A percentile compares a stretch with the other conserved stretches of the same genome.
phyloP scores from a whole-genome alignment of 2,888 invertebrate genomes.

The Entomobrya proxima region DNA sequence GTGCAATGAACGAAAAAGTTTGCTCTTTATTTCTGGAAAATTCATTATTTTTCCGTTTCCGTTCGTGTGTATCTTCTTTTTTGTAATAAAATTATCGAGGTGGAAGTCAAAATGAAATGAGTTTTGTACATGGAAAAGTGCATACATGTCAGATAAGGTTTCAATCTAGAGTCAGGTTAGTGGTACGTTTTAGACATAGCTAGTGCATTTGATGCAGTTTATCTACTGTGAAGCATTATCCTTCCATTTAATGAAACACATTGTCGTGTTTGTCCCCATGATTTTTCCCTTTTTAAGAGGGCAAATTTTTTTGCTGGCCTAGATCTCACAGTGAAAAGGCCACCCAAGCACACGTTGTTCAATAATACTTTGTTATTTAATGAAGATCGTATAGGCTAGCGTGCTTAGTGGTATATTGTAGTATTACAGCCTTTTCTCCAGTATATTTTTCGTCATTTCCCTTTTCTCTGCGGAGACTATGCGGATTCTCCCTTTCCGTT shows the following conservation, averaged over 20 bases:
- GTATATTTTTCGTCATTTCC: background rate
- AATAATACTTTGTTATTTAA: slow-evolving; percentile 9
- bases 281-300: background rate
- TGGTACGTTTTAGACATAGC: background rate
- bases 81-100: background rate
- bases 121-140: background rate
- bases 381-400: slow-evolving; percentile 19
- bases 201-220: background rate
- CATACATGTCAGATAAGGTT: background rate
- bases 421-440: background rate
- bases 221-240: background rate
- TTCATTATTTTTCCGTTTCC: background rate
- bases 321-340: slow-evolving; percentile 54
- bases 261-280: background rate
- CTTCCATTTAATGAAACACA: background rate
- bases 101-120: slow-evolving; percentile 17
- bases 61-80: background rate
- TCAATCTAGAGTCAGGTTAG: too few relatives aligned
- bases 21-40: background rate
- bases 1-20: background rate
- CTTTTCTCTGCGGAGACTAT: slow-evolving; percentile 50
- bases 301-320: slow-evolving; percentile 41
- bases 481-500: slow-evolving; percentile 24
- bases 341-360: background rate
- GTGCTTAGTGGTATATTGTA: background rate